phyloP scores from a whole-genome alignment of 2,888 invertebrate genomes.

The Drosophila setosimentum region DNA sequence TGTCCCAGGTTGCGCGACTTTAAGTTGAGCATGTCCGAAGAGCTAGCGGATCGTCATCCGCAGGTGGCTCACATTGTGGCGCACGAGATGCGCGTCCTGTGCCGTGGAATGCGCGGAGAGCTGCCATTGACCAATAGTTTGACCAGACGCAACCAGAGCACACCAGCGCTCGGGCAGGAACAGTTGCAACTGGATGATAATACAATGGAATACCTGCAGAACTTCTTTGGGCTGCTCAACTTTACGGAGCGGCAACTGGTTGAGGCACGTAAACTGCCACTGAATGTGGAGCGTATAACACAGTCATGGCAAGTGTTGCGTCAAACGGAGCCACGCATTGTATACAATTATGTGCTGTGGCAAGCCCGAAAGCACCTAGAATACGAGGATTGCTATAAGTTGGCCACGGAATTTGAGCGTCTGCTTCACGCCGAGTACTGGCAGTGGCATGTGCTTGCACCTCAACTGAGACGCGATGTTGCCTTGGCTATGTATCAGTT shows the following conservation, averaged over 20 bases:
- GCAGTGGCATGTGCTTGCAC: slow-evolving; percentile 76
- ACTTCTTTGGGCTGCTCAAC: slow-evolving; percentile 61
- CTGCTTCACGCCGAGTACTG: slow-evolving; percentile 82
- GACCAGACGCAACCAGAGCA: not conserved
- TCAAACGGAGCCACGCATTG: slow-evolving; percentile 73
- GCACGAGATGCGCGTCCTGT: slow-evolving; percentile 75
- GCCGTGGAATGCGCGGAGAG: slow-evolving; percentile 69
- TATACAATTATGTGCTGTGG: slow-evolving; percentile 82
- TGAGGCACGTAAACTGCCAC: slow-evolving; percentile 68
- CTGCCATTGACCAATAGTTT: slow-evolving; percentile 44
- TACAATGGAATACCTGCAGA: slow-evolving; percentile 68
- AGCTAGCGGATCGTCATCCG: slow-evolving; percentile 56
- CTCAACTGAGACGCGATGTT: slow-evolving; percentile 71
- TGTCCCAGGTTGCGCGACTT: slow-evolving; percentile 68
- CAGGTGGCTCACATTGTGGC: slow-evolving; percentile 77
- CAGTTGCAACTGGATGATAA: slow-evolving; percentile 55
- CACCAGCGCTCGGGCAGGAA: slow-evolving; percentile 13
- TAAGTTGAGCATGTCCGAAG: slow-evolving; percentile 46
- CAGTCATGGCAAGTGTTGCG: slow-evolving; percentile 62
- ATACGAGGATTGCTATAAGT: slow-evolving; percentile 68
- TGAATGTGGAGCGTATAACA: slow-evolving; percentile 63
- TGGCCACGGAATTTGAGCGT: slow-evolving; percentile 77
- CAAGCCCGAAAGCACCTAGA: slow-evolving; percentile 66
- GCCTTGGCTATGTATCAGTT: slow-evolving; percentile 80
- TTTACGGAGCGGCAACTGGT: slow-evolving; percentile 69